Percentiles rank a stretch among this genome's conserved stretches.
These are phyloP conservation scores for Petrocephalus sullivani DNA, from an alignment of 2,797 vertebrate species.

Conservation along the genomic window DNA sequence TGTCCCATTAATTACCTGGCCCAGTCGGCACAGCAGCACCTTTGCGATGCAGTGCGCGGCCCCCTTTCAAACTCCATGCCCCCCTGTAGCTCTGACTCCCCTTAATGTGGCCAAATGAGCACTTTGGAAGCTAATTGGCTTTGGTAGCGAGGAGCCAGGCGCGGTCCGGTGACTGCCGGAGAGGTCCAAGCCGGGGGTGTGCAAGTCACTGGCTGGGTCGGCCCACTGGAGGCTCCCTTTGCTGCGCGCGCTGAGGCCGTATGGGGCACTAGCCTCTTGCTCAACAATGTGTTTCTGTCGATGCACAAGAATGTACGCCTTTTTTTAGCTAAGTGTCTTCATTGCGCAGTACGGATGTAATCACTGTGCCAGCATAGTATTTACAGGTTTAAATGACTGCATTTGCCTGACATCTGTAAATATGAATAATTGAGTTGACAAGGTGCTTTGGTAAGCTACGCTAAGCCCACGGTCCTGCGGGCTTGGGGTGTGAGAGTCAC, in stretches of 20 bases:
- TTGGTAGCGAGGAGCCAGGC: background rate
- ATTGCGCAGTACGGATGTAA: background rate
- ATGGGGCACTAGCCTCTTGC: background rate
- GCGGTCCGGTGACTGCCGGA: background rate
- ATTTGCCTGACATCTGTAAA: background rate
- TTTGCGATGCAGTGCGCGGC: background rate
- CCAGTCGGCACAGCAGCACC: background rate
- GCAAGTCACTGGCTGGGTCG: background rate
- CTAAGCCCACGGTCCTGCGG: background rate
- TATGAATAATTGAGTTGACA: background rate
- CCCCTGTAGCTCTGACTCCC: background rate
- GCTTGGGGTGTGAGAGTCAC: background rate
- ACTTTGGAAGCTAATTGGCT: background rate
- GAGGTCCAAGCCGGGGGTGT: background rate
- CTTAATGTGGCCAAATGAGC: background rate
- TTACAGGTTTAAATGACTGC: background rate
- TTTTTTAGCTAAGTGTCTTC: background rate
- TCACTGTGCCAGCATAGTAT: background rate
- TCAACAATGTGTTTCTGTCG: background rate
- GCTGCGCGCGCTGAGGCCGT: background rate
- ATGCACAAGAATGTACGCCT: background rate
- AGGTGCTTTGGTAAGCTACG: background rate
- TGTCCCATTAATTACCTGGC: constrained; percentile 6
- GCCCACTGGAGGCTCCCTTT: no score
- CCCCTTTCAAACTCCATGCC: background rate